Evolutionary conservation across 2,888 invertebrate genomes (phyloP).

Genomic region (Anthophora plumipes): DNA sequence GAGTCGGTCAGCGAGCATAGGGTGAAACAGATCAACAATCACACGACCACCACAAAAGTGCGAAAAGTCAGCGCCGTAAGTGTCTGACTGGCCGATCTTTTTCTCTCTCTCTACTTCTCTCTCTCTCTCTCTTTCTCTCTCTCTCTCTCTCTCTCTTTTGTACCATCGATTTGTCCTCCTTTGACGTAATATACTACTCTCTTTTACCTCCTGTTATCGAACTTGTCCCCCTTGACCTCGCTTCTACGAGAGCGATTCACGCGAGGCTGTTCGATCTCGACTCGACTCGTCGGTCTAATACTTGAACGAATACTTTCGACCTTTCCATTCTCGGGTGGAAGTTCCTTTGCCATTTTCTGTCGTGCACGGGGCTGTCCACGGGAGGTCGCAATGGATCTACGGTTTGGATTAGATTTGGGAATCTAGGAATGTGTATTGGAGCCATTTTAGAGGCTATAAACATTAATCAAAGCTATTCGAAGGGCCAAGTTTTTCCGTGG

Average conservation of each 20-base stretch:
- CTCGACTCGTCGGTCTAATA: slow-evolving; percentile 67
- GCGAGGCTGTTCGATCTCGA: slow-evolving; percentile 66
- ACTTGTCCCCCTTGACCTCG: slow-evolving; percentile 59
- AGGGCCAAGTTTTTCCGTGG: no score
- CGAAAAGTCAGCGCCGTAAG: slow-evolving; percentile 97
- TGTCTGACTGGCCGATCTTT: slow-evolving; percentile 56
- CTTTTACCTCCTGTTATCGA: slow-evolving; percentile 48
- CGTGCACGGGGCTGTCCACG: slow-evolving; percentile 8
- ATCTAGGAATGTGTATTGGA: no score
- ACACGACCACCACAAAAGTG: slow-evolving; percentile 87
- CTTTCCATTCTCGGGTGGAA: not conserved
- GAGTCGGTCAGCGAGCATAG: slow-evolving; percentile 95
- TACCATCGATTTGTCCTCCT: slow-evolving; percentile 52
- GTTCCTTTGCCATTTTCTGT: not conserved
- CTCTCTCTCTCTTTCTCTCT: not conserved
- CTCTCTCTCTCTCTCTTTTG: slow-evolving; percentile 8
- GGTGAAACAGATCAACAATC: slow-evolving; percentile 82
- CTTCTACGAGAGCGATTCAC: slow-evolving; percentile 67
- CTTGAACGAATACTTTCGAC: slow-evolving; percentile 4
- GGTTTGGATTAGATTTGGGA: not conserved
- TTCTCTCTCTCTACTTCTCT: not conserved
- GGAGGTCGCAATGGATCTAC: not conserved
- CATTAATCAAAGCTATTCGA: no score
- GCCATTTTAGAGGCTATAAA: no score
- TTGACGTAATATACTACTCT: slow-evolving; percentile 56